Evolutionary conservation across 2,113 vertebrate genomes (phyloP).

Genomic region (Anoura caudifer): DNA sequence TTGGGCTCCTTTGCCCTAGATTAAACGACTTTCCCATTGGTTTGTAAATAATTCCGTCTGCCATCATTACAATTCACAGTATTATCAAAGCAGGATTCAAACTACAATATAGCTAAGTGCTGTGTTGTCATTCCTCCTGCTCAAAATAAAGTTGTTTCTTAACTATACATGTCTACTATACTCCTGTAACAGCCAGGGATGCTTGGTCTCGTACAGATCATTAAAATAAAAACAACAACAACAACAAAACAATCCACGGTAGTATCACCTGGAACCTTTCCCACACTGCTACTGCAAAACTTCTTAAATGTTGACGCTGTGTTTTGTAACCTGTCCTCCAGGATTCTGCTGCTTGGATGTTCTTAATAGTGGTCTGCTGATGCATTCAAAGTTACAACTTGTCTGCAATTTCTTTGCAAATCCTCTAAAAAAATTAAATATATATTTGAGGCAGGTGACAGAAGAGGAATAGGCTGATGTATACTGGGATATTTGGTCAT

Average conservation of each 20-base stretch:
- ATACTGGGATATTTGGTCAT: neutral
- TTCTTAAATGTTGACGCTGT: conserved; percentile 83
- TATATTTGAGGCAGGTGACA: neutral
- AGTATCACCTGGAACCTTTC: conserved; percentile 80
- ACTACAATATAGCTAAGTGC: too few species aligned
- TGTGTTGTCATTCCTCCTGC: too few species aligned
- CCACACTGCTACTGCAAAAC: conserved; percentile 85
- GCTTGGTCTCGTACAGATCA: too few species aligned
- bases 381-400: conserved; percentile 77
- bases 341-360: conserved; percentile 88
- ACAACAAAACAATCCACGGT: conserved; percentile 78
- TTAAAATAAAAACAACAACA: too few species aligned
- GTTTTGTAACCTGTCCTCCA: conserved; percentile 80
- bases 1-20: conserved; percentile 80
- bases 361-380: conserved; percentile 81
- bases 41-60: conserved; percentile 80
- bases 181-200: too few species aligned
- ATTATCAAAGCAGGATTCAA: conserved; percentile 67
- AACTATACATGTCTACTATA: too few species aligned
- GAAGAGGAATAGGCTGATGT: neutral
- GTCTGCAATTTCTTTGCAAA: conserved; percentile 81
- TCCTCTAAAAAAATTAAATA: conserved; percentile 65
- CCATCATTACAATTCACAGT: conserved; percentile 79
- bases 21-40: conserved; percentile 84
- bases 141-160: too few species aligned